Conservation (phyloP, 2,113 vertebrate species). For the Mirounga angustirostris region DNA sequence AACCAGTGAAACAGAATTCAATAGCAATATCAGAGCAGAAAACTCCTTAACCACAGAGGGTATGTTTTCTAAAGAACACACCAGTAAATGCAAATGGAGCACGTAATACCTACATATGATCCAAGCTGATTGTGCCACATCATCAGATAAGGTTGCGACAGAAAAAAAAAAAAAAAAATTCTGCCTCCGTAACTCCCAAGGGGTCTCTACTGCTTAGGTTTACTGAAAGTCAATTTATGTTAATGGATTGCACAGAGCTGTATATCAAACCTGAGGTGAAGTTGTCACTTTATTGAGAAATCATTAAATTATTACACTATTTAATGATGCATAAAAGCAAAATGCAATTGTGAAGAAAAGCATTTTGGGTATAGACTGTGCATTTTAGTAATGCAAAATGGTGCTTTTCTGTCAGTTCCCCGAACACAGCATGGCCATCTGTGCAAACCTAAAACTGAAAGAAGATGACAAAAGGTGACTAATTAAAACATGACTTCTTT, state of each 20-base stretch:
- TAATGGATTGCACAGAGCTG: slow-evolving; percentile 70
- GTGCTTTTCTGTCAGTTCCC: slow-evolving; percentile 43
- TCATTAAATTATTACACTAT: slow-evolving; percentile 78
- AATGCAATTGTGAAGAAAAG: slow-evolving; percentile 52
- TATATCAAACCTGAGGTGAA: slow-evolving; percentile 68
- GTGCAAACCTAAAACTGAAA: slow-evolving; percentile 65
- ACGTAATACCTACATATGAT: not conserved
- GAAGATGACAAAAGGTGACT: slow-evolving; percentile 64
- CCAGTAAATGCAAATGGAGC: slow-evolving; percentile 67
- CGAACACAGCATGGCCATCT: slow-evolving; percentile 56
- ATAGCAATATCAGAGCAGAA: slow-evolving; percentile 73
- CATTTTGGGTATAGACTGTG: not conserved
- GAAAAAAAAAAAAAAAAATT: slow-evolving; percentile 35
- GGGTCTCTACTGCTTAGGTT: slow-evolving; percentile 57
- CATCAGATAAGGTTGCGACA: slow-evolving; percentile 36
- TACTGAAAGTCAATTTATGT: slow-evolving; percentile 73
- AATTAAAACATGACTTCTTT: slow-evolving; percentile 70
- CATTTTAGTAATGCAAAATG: slow-evolving; percentile 47
- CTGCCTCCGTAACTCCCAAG: slow-evolving; percentile 25
- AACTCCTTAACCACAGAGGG: slow-evolving; percentile 69
- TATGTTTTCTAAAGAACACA: slow-evolving; percentile 73
- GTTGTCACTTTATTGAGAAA: slow-evolving; percentile 73
- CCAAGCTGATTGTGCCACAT: slow-evolving; percentile 47
- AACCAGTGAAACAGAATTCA: slow-evolving; percentile 80
- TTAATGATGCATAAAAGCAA: slow-evolving; percentile 72